Conservation (phyloP, 92 coral and sea anemone genomes). For the Porites rus region DNA sequence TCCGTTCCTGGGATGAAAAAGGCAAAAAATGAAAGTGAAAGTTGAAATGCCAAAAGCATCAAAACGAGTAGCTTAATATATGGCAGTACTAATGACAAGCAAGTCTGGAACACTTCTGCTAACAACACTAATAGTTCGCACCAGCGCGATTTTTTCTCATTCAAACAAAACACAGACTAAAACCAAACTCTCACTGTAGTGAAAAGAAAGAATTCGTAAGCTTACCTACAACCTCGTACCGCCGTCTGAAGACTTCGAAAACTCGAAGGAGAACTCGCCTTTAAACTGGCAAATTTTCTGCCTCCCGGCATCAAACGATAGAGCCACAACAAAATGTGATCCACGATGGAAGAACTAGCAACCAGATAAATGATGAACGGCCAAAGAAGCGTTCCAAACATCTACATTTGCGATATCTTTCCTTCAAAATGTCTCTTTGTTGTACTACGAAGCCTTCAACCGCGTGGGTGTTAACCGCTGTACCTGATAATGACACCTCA, state of each 20-base stretch:
- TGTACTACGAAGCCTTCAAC: conserved; percentile 39
- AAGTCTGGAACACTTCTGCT: not conserved
- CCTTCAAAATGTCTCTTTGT: conserved; percentile 47
- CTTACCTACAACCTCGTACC: conserved; percentile 72
- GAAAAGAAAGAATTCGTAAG: not conserved
- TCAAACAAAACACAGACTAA: not conserved
- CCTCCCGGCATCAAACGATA: conserved; percentile 99
- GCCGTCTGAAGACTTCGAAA: conserved; percentile 68
- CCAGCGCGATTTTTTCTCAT: not conserved
- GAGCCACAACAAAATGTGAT: conserved; percentile 69
- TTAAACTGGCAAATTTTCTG: conserved; percentile 85
- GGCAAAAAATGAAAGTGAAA: conserved; percentile 41
- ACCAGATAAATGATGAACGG: conserved; percentile 69
- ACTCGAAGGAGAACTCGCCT: conserved; percentile 79
- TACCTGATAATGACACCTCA: conserved; percentile 20
- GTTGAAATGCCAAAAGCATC: not conserved
- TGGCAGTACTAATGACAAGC: not conserved
- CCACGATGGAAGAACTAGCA: conserved; percentile 73
- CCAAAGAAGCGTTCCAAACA: conserved; percentile 76
- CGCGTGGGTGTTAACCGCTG: conserved; percentile 48
- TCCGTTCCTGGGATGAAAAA: conserved; percentile 72
- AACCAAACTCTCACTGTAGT: not conserved
- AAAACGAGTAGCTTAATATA: not conserved
- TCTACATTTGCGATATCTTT: conserved; percentile 63
- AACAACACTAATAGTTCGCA: not conserved